Conservation (phyloP, 2,888 invertebrate genomes). For the Lithophane semibrunnea region DNA sequence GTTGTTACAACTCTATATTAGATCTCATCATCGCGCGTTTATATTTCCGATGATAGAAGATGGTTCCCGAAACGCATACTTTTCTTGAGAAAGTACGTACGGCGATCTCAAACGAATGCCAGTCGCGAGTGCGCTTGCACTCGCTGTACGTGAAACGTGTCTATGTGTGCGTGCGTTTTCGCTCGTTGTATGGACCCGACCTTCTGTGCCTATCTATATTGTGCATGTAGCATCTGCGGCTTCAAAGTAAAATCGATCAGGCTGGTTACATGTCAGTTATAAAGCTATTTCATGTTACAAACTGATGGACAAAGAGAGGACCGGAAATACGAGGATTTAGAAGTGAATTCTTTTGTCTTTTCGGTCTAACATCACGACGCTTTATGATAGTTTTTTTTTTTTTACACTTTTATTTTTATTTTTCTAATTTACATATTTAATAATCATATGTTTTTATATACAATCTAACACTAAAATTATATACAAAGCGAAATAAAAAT, state of each 20-base stretch:
- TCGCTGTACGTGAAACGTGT: neutral
- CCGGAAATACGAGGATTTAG: neutral
- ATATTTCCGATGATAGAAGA: neutral
- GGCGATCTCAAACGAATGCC: neutral
- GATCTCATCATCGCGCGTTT: too few relatives aligned
- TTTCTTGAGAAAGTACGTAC: neutral
- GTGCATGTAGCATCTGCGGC: slow-evolving; percentile 19
- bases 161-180: neutral
- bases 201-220: neutral
- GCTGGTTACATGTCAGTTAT: slow-evolving; percentile 25
- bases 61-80: neutral
- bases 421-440: too few relatives aligned
- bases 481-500: too few relatives aligned
- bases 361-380: neutral
- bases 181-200: neutral
- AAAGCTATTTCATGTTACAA: slow-evolving; percentile 23
- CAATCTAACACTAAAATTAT: too few relatives aligned
- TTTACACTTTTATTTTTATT: too few relatives aligned
- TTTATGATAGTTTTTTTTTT: too few relatives aligned
- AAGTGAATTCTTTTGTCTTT: slow-evolving; percentile 9
- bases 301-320: neutral
- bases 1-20: neutral
- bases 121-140: neutral
- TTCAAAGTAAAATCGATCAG: slow-evolving; percentile 44
- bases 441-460: too few relatives aligned